Evolutionary conservation across 2,797 vertebrate genomes (phyloP).

Genomic region (Oreortyx pictus): DNA sequence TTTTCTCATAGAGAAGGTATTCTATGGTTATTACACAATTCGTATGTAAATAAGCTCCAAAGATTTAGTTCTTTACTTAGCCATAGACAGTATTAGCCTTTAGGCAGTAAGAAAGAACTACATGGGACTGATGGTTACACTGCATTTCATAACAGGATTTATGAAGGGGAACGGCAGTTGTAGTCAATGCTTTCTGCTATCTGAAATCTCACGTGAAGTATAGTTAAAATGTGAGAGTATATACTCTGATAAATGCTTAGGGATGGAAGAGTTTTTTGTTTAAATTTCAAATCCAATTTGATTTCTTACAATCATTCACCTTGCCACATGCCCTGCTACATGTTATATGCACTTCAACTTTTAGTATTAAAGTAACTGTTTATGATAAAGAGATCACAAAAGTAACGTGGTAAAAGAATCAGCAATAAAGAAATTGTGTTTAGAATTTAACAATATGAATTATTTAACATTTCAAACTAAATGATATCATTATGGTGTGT

Average conservation of each 20-base stretch:
- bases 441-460: constrained; percentile 26
- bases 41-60: not conserved
- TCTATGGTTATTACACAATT: not conserved
- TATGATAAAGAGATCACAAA: not conserved
- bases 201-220: not conserved
- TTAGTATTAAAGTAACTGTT: not conserved
- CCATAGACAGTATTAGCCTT: not conserved
- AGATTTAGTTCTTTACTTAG: not conserved
- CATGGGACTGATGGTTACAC: not conserved
- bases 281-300: not conserved
- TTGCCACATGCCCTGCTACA: not conserved
- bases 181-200: not conserved
- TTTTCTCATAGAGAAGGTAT: not conserved
- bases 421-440: not conserved
- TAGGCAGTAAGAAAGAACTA: not conserved
- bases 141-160: not conserved
- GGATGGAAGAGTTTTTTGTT: not conserved
- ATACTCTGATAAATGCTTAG: not conserved
- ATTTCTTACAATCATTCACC: not conserved
- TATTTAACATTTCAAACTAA: constrained; percentile 41
- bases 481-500: constrained; percentile 22
- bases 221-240: not conserved
- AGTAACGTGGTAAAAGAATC: constrained; percentile 15
- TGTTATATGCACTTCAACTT: not conserved
- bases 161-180: not conserved